These are phyloP conservation scores for Phylloscopus trochiloides DNA, from an alignment of 2,113 vertebrate genomes.

Conservation along the genomic window DNA sequence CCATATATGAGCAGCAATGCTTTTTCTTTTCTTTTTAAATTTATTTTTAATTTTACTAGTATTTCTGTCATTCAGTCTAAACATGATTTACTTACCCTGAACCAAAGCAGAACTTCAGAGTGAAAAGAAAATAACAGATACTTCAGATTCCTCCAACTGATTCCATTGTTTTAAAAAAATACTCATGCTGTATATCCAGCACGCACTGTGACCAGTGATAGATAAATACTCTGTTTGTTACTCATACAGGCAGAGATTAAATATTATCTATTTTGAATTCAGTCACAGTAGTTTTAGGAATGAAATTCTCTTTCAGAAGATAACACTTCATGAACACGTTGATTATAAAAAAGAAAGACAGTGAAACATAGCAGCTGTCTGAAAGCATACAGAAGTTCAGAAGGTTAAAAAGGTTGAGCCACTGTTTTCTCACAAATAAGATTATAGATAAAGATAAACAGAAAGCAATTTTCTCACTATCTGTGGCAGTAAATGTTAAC, in stretches of 20 bases:
- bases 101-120: neutral
- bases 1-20: neutral
- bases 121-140: neutral
- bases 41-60: neutral
- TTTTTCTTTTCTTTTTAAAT: neutral
- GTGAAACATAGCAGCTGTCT: neutral
- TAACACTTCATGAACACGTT: neutral
- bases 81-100: neutral
- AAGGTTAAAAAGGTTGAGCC: constrained; percentile 40
- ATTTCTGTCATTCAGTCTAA: neutral
- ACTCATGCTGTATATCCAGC: neutral
- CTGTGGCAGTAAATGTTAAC: constrained; percentile 6
- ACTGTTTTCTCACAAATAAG: constrained; percentile 30
- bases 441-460: constrained; percentile 54
- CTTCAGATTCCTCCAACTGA: neutral
- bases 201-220: neutral
- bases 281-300: neutral
- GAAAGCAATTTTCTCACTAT: constrained; percentile 43
- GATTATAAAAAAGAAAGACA: constrained; percentile 8
- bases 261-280: constrained; percentile 13
- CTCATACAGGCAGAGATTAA: neutral
- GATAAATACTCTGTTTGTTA: neutral
- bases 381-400: neutral
- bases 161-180: neutral
- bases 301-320: constrained; percentile 8